Evolutionary conservation across 2,797 vertebrate genomes (phyloP).

Genomic region (Rhynchonycteris naso): DNA sequence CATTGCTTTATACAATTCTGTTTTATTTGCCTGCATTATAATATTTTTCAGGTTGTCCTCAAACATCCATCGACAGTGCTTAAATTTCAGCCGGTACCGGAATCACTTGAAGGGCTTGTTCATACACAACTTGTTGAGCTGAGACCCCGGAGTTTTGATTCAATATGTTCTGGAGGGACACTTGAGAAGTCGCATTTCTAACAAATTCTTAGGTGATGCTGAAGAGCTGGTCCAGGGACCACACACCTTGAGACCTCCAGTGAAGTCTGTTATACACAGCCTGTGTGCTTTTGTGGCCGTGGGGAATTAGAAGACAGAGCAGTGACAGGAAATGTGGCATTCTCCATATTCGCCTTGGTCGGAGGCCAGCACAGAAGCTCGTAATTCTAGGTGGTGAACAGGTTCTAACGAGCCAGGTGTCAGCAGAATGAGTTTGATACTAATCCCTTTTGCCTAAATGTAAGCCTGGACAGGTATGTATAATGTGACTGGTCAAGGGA

Average conservation of each 20-base stretch:
- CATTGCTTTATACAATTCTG: neutral
- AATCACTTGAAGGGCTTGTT: neutral
- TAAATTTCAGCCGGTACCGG: neutral
- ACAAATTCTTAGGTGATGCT: neutral
- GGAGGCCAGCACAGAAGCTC: conserved; percentile 32
- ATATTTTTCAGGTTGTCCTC: conserved; percentile 15
- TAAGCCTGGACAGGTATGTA: neutral
- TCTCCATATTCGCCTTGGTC: neutral
- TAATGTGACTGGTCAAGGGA: neutral
- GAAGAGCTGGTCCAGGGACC: neutral
- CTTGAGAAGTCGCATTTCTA: neutral
- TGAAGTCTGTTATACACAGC: neutral
- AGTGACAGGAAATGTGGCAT: neutral
- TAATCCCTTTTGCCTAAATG: neutral
- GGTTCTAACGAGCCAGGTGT: conserved; percentile 27
- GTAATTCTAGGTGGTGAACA: neutral
- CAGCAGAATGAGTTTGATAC: neutral
- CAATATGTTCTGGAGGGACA: neutral
- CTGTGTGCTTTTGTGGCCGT: neutral
- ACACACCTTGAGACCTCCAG: neutral
- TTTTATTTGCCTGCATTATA: neutral
- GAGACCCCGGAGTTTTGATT: neutral
- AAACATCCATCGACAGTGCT: neutral
- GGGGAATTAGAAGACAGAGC: neutral
- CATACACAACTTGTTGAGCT: neutral